Conservation (phyloP, 2,113 vertebrate species). For the Vireo altiloquus region DNA sequence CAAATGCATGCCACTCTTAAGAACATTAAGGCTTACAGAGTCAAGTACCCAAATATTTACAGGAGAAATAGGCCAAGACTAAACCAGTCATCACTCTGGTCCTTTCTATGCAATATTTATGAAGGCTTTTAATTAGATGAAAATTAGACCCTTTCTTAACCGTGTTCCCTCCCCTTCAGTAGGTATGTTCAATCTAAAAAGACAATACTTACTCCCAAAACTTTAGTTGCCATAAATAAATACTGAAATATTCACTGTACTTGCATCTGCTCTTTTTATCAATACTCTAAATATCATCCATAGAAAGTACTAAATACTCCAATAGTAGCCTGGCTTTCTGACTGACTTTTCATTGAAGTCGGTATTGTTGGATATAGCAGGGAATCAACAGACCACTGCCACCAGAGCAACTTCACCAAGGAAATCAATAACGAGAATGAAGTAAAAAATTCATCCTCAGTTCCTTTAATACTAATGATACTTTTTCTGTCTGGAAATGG, state of each 20-base stretch:
- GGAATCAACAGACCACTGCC: not conserved
- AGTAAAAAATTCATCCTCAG: not conserved
- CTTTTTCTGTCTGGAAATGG: not conserved
- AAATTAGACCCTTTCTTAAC: not conserved
- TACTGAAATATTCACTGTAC: not conserved
- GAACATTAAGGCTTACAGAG: not conserved
- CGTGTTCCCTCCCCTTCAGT: not conserved
- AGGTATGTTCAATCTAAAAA: not conserved
- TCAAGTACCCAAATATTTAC: not conserved
- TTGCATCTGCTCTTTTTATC: not conserved
- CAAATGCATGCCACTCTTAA: not conserved
- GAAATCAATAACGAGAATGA: not conserved
- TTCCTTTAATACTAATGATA: not conserved
- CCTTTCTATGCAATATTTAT: not conserved
- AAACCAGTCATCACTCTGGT: not conserved
- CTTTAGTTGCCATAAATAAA: not conserved
- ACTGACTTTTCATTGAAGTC: not conserved
- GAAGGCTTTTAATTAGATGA: not conserved
- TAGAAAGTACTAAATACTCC: not conserved
- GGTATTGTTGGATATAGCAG: not conserved
- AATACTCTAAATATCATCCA: not conserved
- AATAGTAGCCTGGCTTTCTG: not conserved
- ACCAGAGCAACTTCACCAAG: not conserved
- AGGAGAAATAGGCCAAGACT: not conserved
- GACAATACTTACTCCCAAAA: not conserved